Evolutionary conservation across 2,888 invertebrate genomes (phyloP).

Genomic region (Pyralis farinalis): DNA sequence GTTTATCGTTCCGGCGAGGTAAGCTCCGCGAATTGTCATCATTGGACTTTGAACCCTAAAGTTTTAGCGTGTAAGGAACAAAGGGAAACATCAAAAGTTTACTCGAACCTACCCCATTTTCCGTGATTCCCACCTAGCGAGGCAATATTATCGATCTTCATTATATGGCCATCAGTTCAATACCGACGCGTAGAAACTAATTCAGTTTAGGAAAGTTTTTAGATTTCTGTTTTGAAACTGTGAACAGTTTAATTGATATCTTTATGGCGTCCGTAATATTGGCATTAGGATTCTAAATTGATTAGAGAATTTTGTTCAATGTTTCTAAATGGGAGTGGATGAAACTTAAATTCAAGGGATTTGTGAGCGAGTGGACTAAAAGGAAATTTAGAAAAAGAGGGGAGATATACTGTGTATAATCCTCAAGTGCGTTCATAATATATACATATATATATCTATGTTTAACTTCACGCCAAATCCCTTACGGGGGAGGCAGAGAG

Average conservation of each 20-base stretch:
- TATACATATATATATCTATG: no score
- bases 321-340: background rate
- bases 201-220: background rate
- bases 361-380: no score
- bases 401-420: no score
- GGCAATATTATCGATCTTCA: conserved; percentile 9
- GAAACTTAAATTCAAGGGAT: background rate
- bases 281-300: background rate
- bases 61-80: background rate
- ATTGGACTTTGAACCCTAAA: background rate
- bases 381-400: no score
- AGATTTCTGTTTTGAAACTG: background rate
- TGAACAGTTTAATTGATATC: background rate
- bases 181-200: conserved; percentile 1
- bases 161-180: conserved; percentile 7
- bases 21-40: background rate
- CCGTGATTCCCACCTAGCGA: conserved; percentile 3
- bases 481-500: no score
- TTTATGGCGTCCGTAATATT: background rate
- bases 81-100: background rate
- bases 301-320: background rate
- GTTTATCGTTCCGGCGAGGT: conserved; percentile 8
- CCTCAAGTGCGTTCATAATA: no score
- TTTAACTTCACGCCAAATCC: no score
- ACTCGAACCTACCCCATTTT: conserved; percentile 1